A percentile compares a stretch with the other conserved stretches of the same genome.
Evolutionary conservation across 2,888 invertebrate genomes (phyloP).

Genomic region (Pandemis heparana): DNA sequence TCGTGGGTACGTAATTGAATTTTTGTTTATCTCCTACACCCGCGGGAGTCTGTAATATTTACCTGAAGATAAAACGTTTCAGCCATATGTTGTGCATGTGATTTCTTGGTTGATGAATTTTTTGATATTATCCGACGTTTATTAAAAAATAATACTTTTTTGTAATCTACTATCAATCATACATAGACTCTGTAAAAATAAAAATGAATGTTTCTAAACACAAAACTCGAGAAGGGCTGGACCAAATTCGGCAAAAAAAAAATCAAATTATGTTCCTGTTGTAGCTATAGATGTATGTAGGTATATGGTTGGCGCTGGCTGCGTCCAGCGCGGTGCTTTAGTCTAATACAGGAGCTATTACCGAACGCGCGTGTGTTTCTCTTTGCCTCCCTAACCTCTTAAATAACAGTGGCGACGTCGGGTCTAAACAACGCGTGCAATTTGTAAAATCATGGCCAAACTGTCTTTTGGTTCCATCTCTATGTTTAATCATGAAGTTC

Average conservation of each 20-base stretch:
- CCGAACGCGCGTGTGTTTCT: too few species aligned
- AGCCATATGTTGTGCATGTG: constrained; percentile 13
- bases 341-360: too few species aligned
- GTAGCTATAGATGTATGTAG: too few species aligned
- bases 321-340: too few species aligned
- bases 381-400: background rate
- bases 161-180: too few species aligned
- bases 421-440: background rate
- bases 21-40: constrained; percentile 30
- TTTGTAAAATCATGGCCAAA: constrained; percentile 7
- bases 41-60: constrained; percentile 17
- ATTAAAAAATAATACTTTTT: background rate
- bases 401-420: constrained; percentile 6
- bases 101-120: background rate
- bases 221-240: too few species aligned
- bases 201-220: too few species aligned
- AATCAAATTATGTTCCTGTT: too few species aligned
- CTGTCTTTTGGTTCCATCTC: background rate
- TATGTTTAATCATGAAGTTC: constrained; percentile 10
- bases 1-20: constrained; percentile 24
- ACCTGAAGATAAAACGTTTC: constrained; percentile 23
- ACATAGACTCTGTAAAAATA: too few species aligned
- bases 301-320: background rate
- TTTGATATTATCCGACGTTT: too few species aligned
- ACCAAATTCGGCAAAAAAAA: too few species aligned